Percentiles rank a stretch among this genome's conserved stretches.
These are phyloP conservation scores for Nansenia antarctica DNA, from an alignment of 2,113 vertebrate genomes.

Conservation along the genomic window DNA sequence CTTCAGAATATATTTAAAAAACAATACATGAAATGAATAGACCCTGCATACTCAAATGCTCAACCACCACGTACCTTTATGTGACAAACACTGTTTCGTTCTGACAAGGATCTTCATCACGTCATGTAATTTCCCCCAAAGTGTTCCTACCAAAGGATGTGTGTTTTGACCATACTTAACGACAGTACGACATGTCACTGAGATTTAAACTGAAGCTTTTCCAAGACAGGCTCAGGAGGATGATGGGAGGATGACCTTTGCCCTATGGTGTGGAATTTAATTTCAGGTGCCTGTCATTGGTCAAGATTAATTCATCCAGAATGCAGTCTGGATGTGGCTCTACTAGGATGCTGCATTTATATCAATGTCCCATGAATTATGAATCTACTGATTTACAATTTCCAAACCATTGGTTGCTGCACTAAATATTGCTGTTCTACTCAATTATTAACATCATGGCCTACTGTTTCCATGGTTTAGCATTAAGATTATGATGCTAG, in stretches of 20 bases:
- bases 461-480: neutral
- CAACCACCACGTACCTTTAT: too few species aligned
- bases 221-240: neutral
- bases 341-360: neutral
- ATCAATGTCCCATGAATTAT: neutral
- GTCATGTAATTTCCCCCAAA: too few species aligned
- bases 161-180: too few species aligned
- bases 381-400: neutral
- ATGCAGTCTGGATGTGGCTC: neutral
- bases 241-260: neutral
- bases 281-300: neutral
- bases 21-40: too few species aligned
- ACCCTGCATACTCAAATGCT: too few species aligned
- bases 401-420: neutral
- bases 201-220: too few species aligned
- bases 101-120: too few species aligned
- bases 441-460: neutral
- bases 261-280: neutral
- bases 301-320: neutral
- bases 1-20: too few species aligned
- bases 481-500: neutral
- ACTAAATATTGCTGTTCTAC: neutral
- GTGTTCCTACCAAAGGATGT: too few species aligned
- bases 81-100: too few species aligned
- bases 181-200: too few species aligned